Evolutionary conservation across 1,140 invertebrate species (phyloP).

Genomic region (Macrobrachium rosenbergii): DNA sequence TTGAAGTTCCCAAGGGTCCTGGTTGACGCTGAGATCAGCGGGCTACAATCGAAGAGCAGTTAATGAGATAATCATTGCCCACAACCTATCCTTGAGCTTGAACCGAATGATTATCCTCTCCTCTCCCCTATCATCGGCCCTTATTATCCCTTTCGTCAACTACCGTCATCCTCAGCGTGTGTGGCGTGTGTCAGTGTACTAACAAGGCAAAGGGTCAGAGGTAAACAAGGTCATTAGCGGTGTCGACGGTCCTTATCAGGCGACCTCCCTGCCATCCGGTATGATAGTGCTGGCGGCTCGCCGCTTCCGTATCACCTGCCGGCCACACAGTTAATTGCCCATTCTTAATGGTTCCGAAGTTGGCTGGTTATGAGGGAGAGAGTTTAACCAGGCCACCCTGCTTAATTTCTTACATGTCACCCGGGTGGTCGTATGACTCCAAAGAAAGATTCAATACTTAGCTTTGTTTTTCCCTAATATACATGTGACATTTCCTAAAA

Average conservation of each 20-base stretch:
- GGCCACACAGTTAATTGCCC: not conserved
- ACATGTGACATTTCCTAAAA: too few relatives aligned
- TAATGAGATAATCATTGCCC: too few relatives aligned
- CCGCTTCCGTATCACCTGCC: constrained; percentile 40
- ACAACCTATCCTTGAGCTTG: too few relatives aligned
- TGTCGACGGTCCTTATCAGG: constrained; percentile 19
- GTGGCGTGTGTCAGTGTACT: constrained; percentile 29
- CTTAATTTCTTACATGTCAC: too few relatives aligned
- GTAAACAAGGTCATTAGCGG: constrained; percentile 58
- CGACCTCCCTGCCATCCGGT: constrained; percentile 11
- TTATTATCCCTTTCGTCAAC: too few relatives aligned
- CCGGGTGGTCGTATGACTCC: too few relatives aligned
- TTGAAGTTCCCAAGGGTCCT: too few relatives aligned
- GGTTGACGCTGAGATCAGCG: too few relatives aligned
- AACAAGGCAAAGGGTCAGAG: constrained; percentile 21
- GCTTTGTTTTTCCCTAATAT: too few relatives aligned
- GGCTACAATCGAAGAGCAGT: too few relatives aligned
- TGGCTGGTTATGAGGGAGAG: not conserved
- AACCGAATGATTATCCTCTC: not conserved
- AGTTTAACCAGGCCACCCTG: too few relatives aligned
- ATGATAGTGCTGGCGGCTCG: constrained; percentile 5
- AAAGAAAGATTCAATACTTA: too few relatives aligned
- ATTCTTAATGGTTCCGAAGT: not conserved
- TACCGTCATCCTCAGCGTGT: not conserved
- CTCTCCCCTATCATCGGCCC: not conserved